Evolutionary conservation across 37 sponge, comb jelly and placozoan genomes (phyloP), one percentile per base, ranked within the genome.

Genomic region (Beroe forskalii): DNA sequence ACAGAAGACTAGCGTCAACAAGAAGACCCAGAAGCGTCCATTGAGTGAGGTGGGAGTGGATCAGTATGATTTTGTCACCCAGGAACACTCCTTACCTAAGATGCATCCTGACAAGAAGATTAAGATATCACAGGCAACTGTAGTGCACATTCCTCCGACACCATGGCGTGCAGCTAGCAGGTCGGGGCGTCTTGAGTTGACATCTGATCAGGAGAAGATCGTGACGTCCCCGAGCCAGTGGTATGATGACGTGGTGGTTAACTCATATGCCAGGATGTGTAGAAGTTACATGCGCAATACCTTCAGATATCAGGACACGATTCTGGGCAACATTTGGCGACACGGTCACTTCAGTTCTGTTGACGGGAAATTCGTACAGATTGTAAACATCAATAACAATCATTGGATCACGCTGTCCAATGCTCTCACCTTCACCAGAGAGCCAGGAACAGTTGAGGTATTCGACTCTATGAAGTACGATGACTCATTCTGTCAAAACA

Each of bases 191-290:
- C 38, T 69, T 0, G 72, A 69, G 19, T 2, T 69, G 9, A 35
- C 35, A 28, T 35, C 72, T 32, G 72, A 9, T 1, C 72, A 69
- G 32, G 31, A 27, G 66, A 23, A 27, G 6, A 69, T 69, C 2
- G 28, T 28, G 35, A 9, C 27, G 0, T 69, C 72, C 27, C 4
- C 72, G 6, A 35, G 19, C 38, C 2, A 14, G 3, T 69, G 72
- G 72, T 69, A 14, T 17, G 72, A 69, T 33, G 72, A 36, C 32
- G 38, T 69, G 6, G 32, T 69, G 1, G 32, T 69, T 2, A 69
- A 69, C 72, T 69, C 72, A 1, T 69, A 69, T 69, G 35, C 72
- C 38, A 32, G 12, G 17, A 69, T 69, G 72, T 69, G 72, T 36
- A 2, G 35, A 35, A 27, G 14, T 2, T 9, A 69, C 9, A 69